These are phyloP conservation scores for Apis dorsata DNA, from an alignment of 1,140 invertebrate genomes.

Conservation along the genomic window DNA sequence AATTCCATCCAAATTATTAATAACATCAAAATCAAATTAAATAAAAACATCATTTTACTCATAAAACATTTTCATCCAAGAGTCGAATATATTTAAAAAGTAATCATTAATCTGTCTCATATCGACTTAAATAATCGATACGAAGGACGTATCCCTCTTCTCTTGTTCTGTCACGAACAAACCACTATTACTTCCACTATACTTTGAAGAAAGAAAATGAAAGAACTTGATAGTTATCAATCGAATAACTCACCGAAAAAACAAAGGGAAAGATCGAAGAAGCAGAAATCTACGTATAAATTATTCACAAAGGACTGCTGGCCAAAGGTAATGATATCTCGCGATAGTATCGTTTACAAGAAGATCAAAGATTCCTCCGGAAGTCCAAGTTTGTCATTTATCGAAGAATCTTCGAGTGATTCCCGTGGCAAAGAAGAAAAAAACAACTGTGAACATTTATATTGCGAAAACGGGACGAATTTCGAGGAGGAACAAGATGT, in stretches of 20 bases:
- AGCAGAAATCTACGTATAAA: neutral
- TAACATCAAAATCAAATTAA: no score
- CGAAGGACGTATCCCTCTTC: neutral
- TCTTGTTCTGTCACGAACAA: neutral
- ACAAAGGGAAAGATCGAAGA: conserved; percentile 3
- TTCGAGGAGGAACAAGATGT: conserved; percentile 10
- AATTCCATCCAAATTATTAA: no score
- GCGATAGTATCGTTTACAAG: neutral
- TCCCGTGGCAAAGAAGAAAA: neutral
- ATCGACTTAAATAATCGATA: conserved; percentile 4
- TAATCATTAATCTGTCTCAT: neutral
- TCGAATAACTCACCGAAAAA: neutral
- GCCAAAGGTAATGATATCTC: conserved; percentile 38
- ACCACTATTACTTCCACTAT: neutral
- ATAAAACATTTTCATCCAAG: no score
- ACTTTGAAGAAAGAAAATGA: conserved; percentile 8
- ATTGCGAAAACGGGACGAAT: neutral
- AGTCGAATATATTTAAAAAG: neutral
- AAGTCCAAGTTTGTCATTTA: neutral
- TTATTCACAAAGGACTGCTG: neutral
- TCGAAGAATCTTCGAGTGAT: conserved; percentile 1
- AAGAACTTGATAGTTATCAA: neutral
- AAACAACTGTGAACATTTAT: conserved; percentile 1
- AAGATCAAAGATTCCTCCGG: neutral
- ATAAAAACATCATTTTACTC: no score